Conservation (phyloP, 2,888 invertebrate species). For the Scaptomyza flava region DNA sequence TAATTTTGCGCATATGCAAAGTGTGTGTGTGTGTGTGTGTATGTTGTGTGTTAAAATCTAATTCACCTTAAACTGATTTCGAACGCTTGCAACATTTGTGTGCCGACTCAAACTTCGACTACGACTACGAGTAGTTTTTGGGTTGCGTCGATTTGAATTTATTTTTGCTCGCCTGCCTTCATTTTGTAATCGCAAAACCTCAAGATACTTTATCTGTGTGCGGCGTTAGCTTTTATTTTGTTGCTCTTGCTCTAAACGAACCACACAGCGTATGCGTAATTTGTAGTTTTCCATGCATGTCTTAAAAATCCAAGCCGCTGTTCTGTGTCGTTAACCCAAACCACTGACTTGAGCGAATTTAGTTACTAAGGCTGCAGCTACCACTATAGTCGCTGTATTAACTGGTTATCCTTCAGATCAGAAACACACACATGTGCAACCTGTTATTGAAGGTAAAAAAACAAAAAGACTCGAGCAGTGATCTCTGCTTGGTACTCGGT, state of each 20-base stretch:
- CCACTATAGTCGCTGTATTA: slow-evolving; percentile 13
- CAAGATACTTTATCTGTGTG: slow-evolving; percentile 61
- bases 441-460: slow-evolving; percentile 41
- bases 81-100: slow-evolving; percentile 48
- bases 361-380: slow-evolving; percentile 5
- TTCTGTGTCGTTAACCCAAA: slow-evolving; percentile 58
- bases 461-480: slow-evolving; percentile 14
- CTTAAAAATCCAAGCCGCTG: slow-evolving; percentile 45
- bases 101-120: slow-evolving; percentile 29
- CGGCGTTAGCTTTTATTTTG: slow-evolving; percentile 1
- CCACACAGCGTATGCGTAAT: slow-evolving; percentile 71
- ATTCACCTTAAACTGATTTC: slow-evolving; percentile 70
- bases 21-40: slow-evolving; percentile 23
- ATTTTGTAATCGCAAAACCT: slow-evolving; percentile 54
- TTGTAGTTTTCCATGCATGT: slow-evolving; percentile 77
- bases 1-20: slow-evolving; percentile 63
- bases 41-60: slow-evolving; percentile 65
- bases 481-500: slow-evolving; percentile 15
- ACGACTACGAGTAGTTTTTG: slow-evolving; percentile 20
- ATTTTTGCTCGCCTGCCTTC: slow-evolving; percentile 30
- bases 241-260: slow-evolving; percentile 33
- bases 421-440: slow-evolving; percentile 17
- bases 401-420: slow-evolving; percentile 55
- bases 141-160: slow-evolving; percentile 41
- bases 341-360: slow-evolving; percentile 30